Evolutionary conservation across 1,140 invertebrate species (phyloP).

Genomic region (Euwallacea fornicatus): DNA sequence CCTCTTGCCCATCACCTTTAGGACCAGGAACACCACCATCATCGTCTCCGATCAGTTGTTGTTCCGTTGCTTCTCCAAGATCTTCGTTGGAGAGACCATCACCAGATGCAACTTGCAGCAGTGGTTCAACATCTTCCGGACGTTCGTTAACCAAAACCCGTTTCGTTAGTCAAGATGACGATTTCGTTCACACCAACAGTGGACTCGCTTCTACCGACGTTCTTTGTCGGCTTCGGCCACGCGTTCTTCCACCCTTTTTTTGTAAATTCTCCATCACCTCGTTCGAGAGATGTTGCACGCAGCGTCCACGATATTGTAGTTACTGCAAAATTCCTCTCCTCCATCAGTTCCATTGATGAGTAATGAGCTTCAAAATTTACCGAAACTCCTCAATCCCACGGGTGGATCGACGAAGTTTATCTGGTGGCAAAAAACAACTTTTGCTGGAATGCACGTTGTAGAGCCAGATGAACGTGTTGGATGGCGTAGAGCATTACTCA

Average conservation of each 20-base stretch:
- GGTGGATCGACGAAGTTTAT: too few relatives aligned
- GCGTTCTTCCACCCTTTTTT: conserved; percentile 44
- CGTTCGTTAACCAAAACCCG: conserved; percentile 42
- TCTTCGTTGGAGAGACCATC: conserved; percentile 36
- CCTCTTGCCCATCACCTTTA: conserved; percentile 31
- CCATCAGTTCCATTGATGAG: too few relatives aligned
- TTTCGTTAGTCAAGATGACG: conserved; percentile 10
- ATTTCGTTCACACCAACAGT: neutral
- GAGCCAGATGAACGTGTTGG: neutral
- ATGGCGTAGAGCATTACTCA: neutral
- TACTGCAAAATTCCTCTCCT: too few relatives aligned
- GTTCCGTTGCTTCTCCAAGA: conserved; percentile 41
- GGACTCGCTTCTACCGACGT: conserved; percentile 28
- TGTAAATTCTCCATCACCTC: too few relatives aligned
- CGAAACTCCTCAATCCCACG: too few relatives aligned
- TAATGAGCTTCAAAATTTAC: too few relatives aligned
- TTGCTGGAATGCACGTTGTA: too few relatives aligned
- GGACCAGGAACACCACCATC: conserved; percentile 39
- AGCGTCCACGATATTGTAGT: too few relatives aligned
- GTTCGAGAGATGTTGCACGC: too few relatives aligned
- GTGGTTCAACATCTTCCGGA: conserved; percentile 33
- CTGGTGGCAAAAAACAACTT: too few relatives aligned
- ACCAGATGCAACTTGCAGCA: conserved; percentile 37
- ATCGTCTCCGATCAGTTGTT: conserved; percentile 39
- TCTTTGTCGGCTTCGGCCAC: conserved; percentile 40